Conservation (phyloP, 2,797 vertebrate species). For the Brotula barbata region DNA sequence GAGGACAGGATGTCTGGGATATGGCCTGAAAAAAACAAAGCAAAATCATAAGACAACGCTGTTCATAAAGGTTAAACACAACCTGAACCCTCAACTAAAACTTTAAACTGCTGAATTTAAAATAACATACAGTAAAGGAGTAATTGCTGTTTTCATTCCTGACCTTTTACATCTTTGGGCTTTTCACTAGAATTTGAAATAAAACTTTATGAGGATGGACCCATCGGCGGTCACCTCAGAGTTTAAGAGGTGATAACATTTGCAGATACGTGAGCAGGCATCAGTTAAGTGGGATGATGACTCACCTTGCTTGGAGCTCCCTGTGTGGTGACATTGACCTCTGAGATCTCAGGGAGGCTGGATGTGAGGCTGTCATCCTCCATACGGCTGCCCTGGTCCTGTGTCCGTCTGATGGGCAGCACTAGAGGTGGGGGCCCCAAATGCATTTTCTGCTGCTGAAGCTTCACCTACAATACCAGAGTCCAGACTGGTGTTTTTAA, state of each 20-base stretch:
- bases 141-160: no score
- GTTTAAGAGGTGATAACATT: not conserved
- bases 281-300: slow-evolving; percentile 7
- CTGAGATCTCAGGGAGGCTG: slow-evolving; percentile 79
- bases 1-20: slow-evolving; percentile 67
- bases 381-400: slow-evolving; percentile 79
- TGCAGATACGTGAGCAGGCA: not conserved
- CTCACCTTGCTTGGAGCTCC: slow-evolving; percentile 75
- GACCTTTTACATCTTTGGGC: no score
- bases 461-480: slow-evolving; percentile 82
- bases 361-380: slow-evolving; percentile 82
- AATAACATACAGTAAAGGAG: no score
- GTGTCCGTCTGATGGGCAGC: slow-evolving; percentile 75
- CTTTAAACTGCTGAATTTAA: no score
- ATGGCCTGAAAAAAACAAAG: slow-evolving; percentile 67
- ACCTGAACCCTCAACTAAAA: no score
- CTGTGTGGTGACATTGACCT: slow-evolving; percentile 61
- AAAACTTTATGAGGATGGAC: no score
- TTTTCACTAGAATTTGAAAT: no score
- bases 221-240: no score
- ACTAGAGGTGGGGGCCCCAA: slow-evolving; percentile 81
- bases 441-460: slow-evolving; percentile 88
- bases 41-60: not conserved
- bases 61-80: not conserved
- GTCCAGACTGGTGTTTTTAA: not conserved